phyloP scores from a whole-genome alignment of 2,797 vertebrate genomes.

The Natrix natrix region DNA sequence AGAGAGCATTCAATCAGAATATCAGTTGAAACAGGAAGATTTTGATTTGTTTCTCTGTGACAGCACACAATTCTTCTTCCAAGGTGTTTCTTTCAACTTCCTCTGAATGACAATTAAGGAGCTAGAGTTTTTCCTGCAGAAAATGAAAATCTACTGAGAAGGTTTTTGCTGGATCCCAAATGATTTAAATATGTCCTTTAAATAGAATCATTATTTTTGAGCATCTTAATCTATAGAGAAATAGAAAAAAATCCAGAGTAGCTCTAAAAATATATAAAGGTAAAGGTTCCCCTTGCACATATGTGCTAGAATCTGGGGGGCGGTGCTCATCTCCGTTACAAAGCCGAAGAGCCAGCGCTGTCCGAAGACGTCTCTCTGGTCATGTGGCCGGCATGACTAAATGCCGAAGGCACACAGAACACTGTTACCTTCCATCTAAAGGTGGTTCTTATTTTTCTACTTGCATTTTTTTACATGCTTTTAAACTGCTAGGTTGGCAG shows the following conservation, averaged over 20 bases:
- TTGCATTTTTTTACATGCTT: too few relatives aligned
- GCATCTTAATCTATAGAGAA: conserved; percentile 6
- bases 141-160: neutral
- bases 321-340: too few relatives aligned
- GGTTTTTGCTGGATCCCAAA: neutral
- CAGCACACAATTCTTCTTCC: neutral
- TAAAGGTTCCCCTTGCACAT: too few relatives aligned
- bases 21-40: neutral
- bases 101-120: conserved; percentile 3
- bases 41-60: conserved; percentile 1
- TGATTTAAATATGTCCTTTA: neutral
- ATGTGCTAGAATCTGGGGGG: too few relatives aligned
- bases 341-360: too few relatives aligned
- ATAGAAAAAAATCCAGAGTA: neutral
- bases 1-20: conserved; percentile 8
- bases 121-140: neutral
- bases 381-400: too few relatives aligned
- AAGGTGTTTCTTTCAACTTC: neutral
- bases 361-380: too few relatives aligned
- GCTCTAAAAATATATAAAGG: neutral
- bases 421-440: too few relatives aligned
- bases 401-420: too few relatives aligned
- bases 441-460: too few relatives aligned
- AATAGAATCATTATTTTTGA: neutral
- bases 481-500: too few relatives aligned